phyloP scores from a whole-genome alignment of 2,797 vertebrate species.

The Smutsia temminckii region DNA sequence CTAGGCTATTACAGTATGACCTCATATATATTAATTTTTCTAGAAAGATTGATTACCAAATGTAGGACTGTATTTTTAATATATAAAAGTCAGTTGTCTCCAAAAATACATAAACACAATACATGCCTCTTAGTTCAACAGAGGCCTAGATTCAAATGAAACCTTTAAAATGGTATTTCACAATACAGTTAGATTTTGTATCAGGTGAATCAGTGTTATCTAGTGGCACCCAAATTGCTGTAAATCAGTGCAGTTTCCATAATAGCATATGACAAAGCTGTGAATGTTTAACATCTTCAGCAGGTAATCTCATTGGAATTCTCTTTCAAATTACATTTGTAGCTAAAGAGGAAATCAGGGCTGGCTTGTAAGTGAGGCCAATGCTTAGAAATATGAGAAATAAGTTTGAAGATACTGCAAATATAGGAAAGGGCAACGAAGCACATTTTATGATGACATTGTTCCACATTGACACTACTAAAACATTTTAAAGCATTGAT shows the following conservation, averaged over 20 bases:
- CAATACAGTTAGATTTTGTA: background rate
- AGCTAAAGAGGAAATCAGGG: background rate
- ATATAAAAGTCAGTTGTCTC: slow-evolving; percentile 18
- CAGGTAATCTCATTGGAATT: slow-evolving; percentile 41
- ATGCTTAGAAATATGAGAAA: slow-evolving; percentile 51
- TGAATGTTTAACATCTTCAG: slow-evolving; percentile 67
- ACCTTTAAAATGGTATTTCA: slow-evolving; percentile 57
- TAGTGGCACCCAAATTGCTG: slow-evolving; percentile 29
- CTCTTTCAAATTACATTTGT: slow-evolving; percentile 62
- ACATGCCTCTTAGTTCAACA: slow-evolving; percentile 40
- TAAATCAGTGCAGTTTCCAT: slow-evolving; percentile 61
- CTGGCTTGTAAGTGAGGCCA: background rate
- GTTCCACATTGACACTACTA: background rate
- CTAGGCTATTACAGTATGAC: background rate
- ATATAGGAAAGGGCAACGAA: background rate
- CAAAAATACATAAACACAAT: background rate
- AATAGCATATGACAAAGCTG: slow-evolving; percentile 64
- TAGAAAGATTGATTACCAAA: background rate
- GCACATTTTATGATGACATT: background rate
- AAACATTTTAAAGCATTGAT: slow-evolving; percentile 11
- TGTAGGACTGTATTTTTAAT: slow-evolving; percentile 22
- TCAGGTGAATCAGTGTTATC: slow-evolving; percentile 6
- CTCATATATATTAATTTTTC: background rate
- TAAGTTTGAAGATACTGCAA: background rate
- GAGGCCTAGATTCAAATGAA: slow-evolving; percentile 43